phyloP scores from a whole-genome alignment of 2,113 vertebrate genomes.

The Fukomys damarensis region DNA sequence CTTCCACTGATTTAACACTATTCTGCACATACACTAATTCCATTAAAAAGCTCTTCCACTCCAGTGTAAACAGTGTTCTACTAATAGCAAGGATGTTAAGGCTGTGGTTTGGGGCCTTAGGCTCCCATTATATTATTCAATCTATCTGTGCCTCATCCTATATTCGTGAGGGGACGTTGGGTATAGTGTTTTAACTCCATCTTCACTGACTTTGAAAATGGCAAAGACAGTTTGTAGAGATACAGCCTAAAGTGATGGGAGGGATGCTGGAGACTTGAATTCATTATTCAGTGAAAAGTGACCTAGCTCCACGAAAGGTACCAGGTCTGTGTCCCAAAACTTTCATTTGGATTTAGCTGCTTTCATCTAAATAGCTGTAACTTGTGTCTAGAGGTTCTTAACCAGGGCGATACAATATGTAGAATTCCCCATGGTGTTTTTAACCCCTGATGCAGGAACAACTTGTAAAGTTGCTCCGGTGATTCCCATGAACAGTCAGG shows the following conservation, averaged over 20 bases:
- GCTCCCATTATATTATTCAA: conserved; percentile 41
- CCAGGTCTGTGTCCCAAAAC: neutral
- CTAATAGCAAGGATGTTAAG: conserved; percentile 32
- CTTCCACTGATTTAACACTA: conserved; percentile 58
- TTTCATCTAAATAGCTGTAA: neutral
- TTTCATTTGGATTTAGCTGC: neutral
- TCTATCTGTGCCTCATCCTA: conserved; percentile 35
- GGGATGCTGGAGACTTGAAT: neutral
- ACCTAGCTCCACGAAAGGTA: neutral
- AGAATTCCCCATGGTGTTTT: neutral
- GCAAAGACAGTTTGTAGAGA: neutral
- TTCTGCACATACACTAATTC: neutral
- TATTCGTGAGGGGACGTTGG: neutral
- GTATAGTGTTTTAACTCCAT: conserved; percentile 36
- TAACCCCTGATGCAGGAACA: fast-evolving
- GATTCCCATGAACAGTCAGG: neutral
- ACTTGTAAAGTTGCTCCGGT: neutral
- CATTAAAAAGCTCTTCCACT: conserved; percentile 65
- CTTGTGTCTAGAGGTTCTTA: neutral
- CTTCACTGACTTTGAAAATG: neutral
- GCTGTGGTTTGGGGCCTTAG: conserved; percentile 56
- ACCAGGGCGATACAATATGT: neutral
- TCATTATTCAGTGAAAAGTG: neutral
- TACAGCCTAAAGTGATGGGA: neutral
- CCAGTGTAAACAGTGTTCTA: neutral